A percentile compares a stretch with the other conserved stretches of the same genome.
Conservation (phyloP, 2,113 vertebrate genomes). For the Echinops telfairi region DNA sequence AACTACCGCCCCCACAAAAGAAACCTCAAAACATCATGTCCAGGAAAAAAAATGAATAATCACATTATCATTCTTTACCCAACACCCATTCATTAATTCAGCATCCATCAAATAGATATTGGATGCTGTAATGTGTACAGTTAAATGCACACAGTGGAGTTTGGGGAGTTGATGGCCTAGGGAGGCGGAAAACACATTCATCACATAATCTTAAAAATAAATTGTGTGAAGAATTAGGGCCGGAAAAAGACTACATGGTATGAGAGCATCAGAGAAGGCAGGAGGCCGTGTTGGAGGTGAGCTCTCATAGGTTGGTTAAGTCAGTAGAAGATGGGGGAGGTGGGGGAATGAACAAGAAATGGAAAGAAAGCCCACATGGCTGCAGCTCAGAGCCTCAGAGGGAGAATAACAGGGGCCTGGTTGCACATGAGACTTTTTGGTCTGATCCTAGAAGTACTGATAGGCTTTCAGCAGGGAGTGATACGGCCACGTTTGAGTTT, state of each 20-base stretch:
- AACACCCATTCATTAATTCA: conserved; percentile 1
- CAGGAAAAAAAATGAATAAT: conserved; percentile 33
- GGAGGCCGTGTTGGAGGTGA: neutral
- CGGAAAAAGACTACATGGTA: neutral
- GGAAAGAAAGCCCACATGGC: neutral
- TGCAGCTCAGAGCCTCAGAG: neutral
- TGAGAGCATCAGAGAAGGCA: neutral
- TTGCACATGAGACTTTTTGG: neutral
- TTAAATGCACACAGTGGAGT: neutral
- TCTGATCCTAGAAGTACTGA: neutral
- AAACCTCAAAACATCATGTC: neutral
- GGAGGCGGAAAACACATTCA: conserved; percentile 21
- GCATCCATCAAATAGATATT: neutral
- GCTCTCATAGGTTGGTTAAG: neutral
- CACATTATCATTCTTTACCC: neutral
- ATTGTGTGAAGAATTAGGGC: neutral
- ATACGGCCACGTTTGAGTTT: neutral
- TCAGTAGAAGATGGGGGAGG: neutral
- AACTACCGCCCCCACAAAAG: conserved; percentile 18
- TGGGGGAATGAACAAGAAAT: neutral
- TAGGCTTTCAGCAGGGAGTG: neutral
- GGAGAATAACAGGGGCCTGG: neutral
- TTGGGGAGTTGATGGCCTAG: neutral
- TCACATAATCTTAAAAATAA: conserved; percentile 62
- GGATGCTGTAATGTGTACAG: neutral